Evolutionary conservation across 2,113 vertebrate genomes (phyloP), one percentile per base, ranked within the genome.

Genomic region (Martes martes): DNA sequence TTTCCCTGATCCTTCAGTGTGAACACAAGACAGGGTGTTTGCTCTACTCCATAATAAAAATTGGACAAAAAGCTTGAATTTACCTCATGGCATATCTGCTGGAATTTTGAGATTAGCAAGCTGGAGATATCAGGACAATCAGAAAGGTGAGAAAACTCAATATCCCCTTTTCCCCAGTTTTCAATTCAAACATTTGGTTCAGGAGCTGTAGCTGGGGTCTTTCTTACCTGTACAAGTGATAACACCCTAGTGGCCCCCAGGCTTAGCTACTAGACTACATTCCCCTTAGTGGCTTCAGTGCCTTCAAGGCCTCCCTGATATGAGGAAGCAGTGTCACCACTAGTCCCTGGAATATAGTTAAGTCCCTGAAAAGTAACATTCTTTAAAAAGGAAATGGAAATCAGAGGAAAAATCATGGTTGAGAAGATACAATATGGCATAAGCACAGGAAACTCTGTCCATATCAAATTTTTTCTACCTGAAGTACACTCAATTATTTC

Each of bases 401-500:
- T 26, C 28, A 42, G 31, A 91, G 82, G 23, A 63, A 91, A 78
- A 65, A 47, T 21, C 6, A 26, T 36, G 7, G 2, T 74, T 90
- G 3, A 95, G 74, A 79, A 24, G 50, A 85, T 47, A 4, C 5
- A 80, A 65, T 55, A 57, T 6, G 36, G 24, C 11, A 73, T n/a
- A 61, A 45, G 50, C 11, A 7, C 21, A 31, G 83, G 36, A 84
- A 96, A 85, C 5, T 31, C 52, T 92, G 33, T 67, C 45, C 23
- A 13, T 55, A 31, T 92, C 63, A 83, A 85, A 10, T 50, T 79
- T 78, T 90, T 95, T 59, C 82, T 87, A 73, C 52, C 59, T 92
- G 13, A 94, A 94, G 76, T 73, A 9, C 4, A 59, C 55, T 89
- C 86, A 87, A 81, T 97, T 83, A 96, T 97, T 80, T 15, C 31